A percentile compares a stretch with the other conserved stretches of the same genome.
phyloP scores from a whole-genome alignment of 2,113 vertebrate species.

The Carassius gibelio region DNA sequence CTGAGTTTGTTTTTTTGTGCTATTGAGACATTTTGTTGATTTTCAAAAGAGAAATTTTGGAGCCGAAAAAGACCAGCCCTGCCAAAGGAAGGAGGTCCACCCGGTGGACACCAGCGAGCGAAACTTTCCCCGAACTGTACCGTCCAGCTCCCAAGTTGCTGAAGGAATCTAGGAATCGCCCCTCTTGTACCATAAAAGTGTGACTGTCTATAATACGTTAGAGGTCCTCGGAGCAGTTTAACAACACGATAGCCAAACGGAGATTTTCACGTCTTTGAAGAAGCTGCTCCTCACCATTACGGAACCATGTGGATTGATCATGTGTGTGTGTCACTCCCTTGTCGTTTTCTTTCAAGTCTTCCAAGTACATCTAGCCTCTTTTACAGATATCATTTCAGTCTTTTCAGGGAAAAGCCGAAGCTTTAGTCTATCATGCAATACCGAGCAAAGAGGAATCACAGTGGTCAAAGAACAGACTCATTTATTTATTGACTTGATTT shows the following conservation, averaged over 20 bases:
- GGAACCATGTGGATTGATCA: slow-evolving; percentile 84
- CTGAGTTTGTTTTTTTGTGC: slow-evolving; percentile 65
- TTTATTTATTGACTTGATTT: slow-evolving; percentile 66
- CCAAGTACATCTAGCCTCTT: slow-evolving; percentile 81
- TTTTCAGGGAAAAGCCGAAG: slow-evolving; percentile 91
- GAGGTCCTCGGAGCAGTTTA: slow-evolving; percentile 79
- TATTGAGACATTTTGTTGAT: slow-evolving; percentile 68
- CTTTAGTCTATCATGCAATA: slow-evolving; percentile 93
- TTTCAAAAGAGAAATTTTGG: slow-evolving; percentile 76
- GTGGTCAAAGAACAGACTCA: slow-evolving; percentile 71
- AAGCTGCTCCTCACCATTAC: slow-evolving; percentile 80
- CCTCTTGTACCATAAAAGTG: slow-evolving; percentile 60
- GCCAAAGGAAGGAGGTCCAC: slow-evolving; percentile 96
- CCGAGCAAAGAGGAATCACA: slow-evolving; percentile 85
- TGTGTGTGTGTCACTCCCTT: slow-evolving; percentile 83
- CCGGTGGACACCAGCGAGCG: slow-evolving; percentile 89
- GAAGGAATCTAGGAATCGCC: slow-evolving; percentile 34
- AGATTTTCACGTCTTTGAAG: slow-evolving; percentile 64
- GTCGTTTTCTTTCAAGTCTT: slow-evolving; percentile 87
- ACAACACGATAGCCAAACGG: slow-evolving; percentile 73
- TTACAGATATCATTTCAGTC: slow-evolving; percentile 76
- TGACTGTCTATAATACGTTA: slow-evolving; percentile 62
- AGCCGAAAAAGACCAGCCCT: slow-evolving; percentile 88
- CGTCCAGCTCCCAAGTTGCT: slow-evolving; percentile 71
- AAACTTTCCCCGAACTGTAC: slow-evolving; percentile 69